Base-by-base conservation (phyloP, 2,113 vertebrate genomes). In the Himantopus leucocephalus region DNA sequence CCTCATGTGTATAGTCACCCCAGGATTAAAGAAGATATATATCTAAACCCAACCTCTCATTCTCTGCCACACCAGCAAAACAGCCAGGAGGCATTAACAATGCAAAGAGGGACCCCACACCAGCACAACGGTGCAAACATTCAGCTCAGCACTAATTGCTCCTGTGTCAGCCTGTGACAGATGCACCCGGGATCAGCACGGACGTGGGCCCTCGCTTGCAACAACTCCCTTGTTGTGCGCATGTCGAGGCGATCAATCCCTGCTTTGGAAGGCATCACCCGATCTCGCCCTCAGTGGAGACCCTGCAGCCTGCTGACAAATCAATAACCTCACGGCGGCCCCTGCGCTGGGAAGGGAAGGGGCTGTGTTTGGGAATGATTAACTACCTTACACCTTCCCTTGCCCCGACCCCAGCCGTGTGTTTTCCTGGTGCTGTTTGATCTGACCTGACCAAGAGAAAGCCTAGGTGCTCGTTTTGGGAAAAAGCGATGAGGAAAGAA, bases 231-330 rank as follows among this genome's bases (percentile, higher is more conserved):
- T 5, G 5, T 3, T 60, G 75, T 70, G 79, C 6, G 5, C 6
- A 5, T 2, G 0, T 12, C 2, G 0, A 59, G 39, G 43, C 3
- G 0, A 62, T 75, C 66, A 29, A 3, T 29, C 62, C 29, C 50
- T 30, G 13, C 92, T n/a, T 14, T 20, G 41, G 60, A 37, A 66
- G 45, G 50, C 56, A 60, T 13, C 34, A 27, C 17, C 14, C 76
- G 34, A 14, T 17, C 58, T 45, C 4, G 0, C 6, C 58, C 64
- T 50, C 67, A 62, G 50, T 9, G 0, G 39, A 66, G 52, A 53
- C 52, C 47, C 73, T 63, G 74, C 76, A 41, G n/a, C 17, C 66
- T 56, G 50, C 55, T 74, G 50, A 17, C 52, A 23, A 21, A 87
- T 48, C 67, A 15, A 27, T 39, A 22, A 35, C n/a, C 23, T 43